phyloP scores from a whole-genome alignment of 2,888 invertebrate species.

The Drosophila fulvimacula region DNA sequence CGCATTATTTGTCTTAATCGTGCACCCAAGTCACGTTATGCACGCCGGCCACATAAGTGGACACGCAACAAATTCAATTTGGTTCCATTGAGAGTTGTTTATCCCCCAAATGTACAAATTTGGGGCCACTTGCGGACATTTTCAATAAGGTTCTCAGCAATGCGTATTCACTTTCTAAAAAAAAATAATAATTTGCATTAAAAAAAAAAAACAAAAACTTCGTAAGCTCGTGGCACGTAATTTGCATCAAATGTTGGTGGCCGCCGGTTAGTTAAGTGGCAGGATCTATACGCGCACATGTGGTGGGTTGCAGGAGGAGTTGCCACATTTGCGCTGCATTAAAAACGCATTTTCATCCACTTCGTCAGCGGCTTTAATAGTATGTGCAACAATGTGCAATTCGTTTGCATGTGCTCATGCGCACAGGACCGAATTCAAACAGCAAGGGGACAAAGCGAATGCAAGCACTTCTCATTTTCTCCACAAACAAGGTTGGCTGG shows the following conservation, averaged over 20 bases:
- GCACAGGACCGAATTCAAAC: slow-evolving; percentile 34
- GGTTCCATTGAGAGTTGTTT: slow-evolving; percentile 29
- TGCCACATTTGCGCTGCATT: slow-evolving; percentile 74
- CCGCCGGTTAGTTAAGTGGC: slow-evolving; percentile 24
- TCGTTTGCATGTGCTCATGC: slow-evolving; percentile 10
- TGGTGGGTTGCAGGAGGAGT: slow-evolving; percentile 45
- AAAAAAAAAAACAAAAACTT: background rate
- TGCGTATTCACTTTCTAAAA: slow-evolving; percentile 10
- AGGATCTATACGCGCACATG: slow-evolving; percentile 31
- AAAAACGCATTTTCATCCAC: slow-evolving; percentile 70
- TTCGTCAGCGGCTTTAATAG: slow-evolving; percentile 62
- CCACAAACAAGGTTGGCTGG: no score
- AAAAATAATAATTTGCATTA: slow-evolving; percentile 10
- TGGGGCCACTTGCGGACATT: background rate
- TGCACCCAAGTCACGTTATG: slow-evolving; percentile 58
- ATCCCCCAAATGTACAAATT: slow-evolving; percentile 19
- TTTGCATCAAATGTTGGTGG: slow-evolving; percentile 37
- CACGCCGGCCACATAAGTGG: slow-evolving; percentile 41
- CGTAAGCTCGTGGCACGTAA: slow-evolving; percentile 20
- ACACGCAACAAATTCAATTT: slow-evolving; percentile 50
- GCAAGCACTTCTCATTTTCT: no score
- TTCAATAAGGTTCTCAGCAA: slow-evolving; percentile 9
- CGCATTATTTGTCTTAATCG: slow-evolving; percentile 41
- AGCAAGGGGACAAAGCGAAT: background rate
- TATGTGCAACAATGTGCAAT: slow-evolving; percentile 66